These are phyloP conservation scores for Mormyrops boulengeri DNA, from an alignment of 2,797 vertebrate species.

Conservation along the genomic window DNA sequence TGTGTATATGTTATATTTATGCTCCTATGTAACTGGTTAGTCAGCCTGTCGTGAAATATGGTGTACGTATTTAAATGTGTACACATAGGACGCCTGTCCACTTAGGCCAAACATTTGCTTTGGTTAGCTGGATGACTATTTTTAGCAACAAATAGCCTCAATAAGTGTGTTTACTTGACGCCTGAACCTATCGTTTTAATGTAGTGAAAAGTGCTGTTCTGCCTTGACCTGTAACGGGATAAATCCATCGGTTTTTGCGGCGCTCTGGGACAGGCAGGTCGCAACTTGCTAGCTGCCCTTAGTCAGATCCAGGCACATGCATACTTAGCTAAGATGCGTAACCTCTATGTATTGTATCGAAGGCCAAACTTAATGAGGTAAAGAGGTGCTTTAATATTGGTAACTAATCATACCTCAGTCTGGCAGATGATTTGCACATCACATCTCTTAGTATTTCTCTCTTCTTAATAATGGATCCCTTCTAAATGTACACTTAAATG, in stretches of 20 bases:
- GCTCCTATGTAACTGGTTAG: neutral
- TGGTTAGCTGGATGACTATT: slow-evolving; percentile 6
- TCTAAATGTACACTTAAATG: neutral
- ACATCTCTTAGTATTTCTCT: neutral
- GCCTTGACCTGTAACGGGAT: neutral
- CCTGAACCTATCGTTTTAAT: neutral
- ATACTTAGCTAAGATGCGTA: neutral
- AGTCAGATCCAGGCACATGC: neutral
- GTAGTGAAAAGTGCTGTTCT: neutral
- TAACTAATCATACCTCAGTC: neutral
- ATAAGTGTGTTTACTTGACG: neutral
- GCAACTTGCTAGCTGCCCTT: neutral
- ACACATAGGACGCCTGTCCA: neutral
- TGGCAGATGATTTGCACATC: neutral
- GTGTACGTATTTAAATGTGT: neutral
- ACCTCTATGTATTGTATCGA: neutral
- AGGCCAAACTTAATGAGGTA: neutral
- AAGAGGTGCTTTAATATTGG: neutral
- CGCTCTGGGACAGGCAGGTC: neutral
- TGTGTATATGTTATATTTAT: neutral
- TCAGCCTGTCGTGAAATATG: neutral
- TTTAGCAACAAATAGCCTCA: slow-evolving; percentile 1
- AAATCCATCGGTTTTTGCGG: neutral
- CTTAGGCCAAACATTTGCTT: slow-evolving; percentile 9
- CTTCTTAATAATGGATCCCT: neutral